Base-by-base conservation (phyloP, 1,140 invertebrate species). In the Euura saliciscinereae region DNA sequence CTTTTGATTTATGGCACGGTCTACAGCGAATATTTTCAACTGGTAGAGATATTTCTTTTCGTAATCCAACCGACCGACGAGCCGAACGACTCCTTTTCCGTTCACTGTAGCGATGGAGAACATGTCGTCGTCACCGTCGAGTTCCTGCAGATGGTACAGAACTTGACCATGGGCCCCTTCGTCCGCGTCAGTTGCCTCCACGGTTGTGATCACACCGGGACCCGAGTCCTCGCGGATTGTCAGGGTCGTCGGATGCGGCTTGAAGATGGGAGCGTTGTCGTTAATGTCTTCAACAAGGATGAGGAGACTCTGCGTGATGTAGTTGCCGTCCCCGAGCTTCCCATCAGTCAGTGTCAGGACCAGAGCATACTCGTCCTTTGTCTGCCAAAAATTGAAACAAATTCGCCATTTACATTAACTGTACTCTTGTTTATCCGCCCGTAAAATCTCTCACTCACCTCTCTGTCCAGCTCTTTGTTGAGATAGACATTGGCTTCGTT, bases 261-360 rank as follows among this genome's bases (percentile, higher is more conserved):
- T 92, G 84, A 97, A 98, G 68, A 96, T 90, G 3, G 96, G 96
- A 74, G 92, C 92, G 88, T 96, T 96, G 87, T 98, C 96, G 79
- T 98, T 98, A 7, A 96, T 93, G 84, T 98, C 96, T 87, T 97
- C 96, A 1, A 98, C 95, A 67, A 97, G 88, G 11, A 97, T 86
- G 70, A 97, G 86, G 70, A 98, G 90, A 80, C 95, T 96, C 87
- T 97, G 96, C 4, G 95, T 97, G 72, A 98, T 94, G 86, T 93
- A 97, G 83, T 96, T 96, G 67, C 94, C 94, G 66, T 96, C 94
- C 2, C 94, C 94, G 43, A 97, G 89, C 80, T 93, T 92, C 66
- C 95, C 95, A 84, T 98, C 96, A 1, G 95, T 97, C 74, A 98
- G 85, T 2, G 96, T 98, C 76, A 98, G 86, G 46, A 98, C 93